Evolutionary conservation across 2,888 invertebrate species (phyloP).

Genomic region (Unio delphinus): DNA sequence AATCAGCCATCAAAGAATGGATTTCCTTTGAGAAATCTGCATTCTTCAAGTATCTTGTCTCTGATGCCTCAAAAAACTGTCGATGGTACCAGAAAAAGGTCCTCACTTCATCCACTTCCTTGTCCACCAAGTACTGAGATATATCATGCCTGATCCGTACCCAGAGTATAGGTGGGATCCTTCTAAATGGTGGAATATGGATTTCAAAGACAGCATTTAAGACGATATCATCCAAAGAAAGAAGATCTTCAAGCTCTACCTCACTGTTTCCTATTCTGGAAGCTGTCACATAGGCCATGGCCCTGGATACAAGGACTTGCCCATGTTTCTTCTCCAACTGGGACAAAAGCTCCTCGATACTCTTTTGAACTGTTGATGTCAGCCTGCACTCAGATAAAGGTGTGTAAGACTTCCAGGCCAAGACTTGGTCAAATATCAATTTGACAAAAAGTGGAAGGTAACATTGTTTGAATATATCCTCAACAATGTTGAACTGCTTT

Average conservation of each 20-base stretch:
- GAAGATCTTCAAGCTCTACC: constrained; percentile 62
- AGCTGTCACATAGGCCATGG: constrained; percentile 60
- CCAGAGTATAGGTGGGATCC: constrained; percentile 64
- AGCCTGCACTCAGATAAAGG: constrained; percentile 33
- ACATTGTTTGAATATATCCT: constrained; percentile 51
- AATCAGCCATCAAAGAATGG: constrained; percentile 62
- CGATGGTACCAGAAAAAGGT: constrained; percentile 66
- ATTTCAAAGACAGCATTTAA: constrained; percentile 56
- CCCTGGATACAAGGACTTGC: constrained; percentile 47
- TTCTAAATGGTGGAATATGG: constrained; percentile 62
- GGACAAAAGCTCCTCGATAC: constrained; percentile 58
- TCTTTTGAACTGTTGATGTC: constrained; percentile 50
- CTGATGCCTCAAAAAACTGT: constrained; percentile 62
- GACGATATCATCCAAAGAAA: constrained; percentile 63
- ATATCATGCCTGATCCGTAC: constrained; percentile 56
- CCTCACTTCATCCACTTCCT: constrained; percentile 60
- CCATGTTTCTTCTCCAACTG: constrained; percentile 62
- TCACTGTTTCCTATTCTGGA: constrained; percentile 58
- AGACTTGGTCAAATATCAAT: constrained; percentile 56
- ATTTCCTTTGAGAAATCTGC: constrained; percentile 37
- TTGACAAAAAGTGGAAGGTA: constrained; percentile 61
- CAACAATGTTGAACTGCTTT: constrained; percentile 50
- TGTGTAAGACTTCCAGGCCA: constrained; percentile 59
- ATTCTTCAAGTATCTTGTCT: constrained; percentile 44
- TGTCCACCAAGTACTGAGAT: constrained; percentile 58